A percentile compares a stretch with the other conserved stretches of the same genome.
These are phyloP conservation scores for Drepana falcataria DNA, from an alignment of 2,888 invertebrate species.

Conservation along the genomic window DNA sequence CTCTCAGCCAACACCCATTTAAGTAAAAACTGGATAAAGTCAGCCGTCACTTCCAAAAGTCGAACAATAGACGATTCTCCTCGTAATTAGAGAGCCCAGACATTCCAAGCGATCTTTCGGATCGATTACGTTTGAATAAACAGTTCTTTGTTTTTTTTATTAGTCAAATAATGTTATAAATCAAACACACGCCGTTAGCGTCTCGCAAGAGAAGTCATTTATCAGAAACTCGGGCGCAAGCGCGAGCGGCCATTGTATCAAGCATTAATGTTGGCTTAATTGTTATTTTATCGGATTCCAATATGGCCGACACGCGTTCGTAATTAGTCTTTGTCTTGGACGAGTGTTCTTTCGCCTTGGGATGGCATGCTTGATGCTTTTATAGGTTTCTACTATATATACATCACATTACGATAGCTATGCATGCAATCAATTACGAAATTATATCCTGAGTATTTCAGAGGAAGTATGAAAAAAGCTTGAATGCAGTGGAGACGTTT, in stretches of 20 bases:
- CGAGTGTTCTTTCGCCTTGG: constrained; percentile 20
- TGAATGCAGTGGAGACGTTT: no score
- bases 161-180: constrained; percentile 73
- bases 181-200: constrained; percentile 69
- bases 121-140: constrained; percentile 73
- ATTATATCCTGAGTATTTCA: neutral
- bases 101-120: constrained; percentile 64
- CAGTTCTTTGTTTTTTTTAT: constrained; percentile 56
- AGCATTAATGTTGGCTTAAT: constrained; percentile 70
- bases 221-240: constrained; percentile 62
- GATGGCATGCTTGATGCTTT: neutral
- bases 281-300: constrained; percentile 74
- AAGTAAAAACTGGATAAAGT: constrained; percentile 19
- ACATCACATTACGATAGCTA: neutral
- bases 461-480: no score
- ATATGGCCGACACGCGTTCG: constrained; percentile 60
- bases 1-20: no score
- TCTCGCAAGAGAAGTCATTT: constrained; percentile 63
- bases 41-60: constrained; percentile 12
- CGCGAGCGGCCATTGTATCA: constrained; percentile 54
- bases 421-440: no score
- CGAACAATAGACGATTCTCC: constrained; percentile 47
- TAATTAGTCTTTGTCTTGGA: constrained; percentile 53
- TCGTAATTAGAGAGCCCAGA: constrained; percentile 54
- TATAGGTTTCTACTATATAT: neutral